Evolutionary conservation across 2,888 invertebrate species (phyloP).

Genomic region (Miltochrista miniata): DNA sequence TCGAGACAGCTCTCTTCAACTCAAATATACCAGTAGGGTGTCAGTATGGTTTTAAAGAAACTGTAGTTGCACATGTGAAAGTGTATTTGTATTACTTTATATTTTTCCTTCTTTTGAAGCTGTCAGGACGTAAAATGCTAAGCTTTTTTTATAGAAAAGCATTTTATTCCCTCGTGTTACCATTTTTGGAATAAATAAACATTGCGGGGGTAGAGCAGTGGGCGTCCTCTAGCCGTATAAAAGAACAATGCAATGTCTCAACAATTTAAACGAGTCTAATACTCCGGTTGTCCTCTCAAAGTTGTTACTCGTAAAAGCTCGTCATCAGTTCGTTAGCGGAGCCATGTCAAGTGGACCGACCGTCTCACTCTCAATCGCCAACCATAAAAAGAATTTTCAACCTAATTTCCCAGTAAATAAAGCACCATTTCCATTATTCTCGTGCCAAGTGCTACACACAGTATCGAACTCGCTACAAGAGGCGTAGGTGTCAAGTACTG

Average conservation of each 20-base stretch:
- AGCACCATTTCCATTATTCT: constrained; percentile 15
- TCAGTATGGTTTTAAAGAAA: no score
- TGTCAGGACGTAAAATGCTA: no score
- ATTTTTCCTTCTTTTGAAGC: no score
- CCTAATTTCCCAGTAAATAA: constrained; percentile 12
- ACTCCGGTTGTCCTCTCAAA: constrained; percentile 43
- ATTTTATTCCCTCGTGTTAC: no score
- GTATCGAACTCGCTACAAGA: constrained; percentile 35
- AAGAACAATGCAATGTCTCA: neutral
- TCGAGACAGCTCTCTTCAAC: no score
- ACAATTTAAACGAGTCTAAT: constrained; percentile 6
- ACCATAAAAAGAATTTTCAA: constrained; percentile 23
- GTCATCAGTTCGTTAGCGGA: constrained; percentile 62
- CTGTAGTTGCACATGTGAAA: no score
- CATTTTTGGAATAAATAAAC: no score
- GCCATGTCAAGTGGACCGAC: constrained; percentile 56
- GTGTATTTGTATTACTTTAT: no score
- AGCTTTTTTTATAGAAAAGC: no score
- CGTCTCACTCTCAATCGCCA: constrained; percentile 27
- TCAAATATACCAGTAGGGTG: no score
- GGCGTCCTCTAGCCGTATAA: no score
- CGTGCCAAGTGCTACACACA: constrained; percentile 25
- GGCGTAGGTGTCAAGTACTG: constrained; percentile 63
- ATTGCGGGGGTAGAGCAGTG: neutral
- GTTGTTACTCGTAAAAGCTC: constrained; percentile 44